Evolutionary conservation across 2,888 invertebrate genomes (phyloP).

Genomic region (Plebejus argus): DNA sequence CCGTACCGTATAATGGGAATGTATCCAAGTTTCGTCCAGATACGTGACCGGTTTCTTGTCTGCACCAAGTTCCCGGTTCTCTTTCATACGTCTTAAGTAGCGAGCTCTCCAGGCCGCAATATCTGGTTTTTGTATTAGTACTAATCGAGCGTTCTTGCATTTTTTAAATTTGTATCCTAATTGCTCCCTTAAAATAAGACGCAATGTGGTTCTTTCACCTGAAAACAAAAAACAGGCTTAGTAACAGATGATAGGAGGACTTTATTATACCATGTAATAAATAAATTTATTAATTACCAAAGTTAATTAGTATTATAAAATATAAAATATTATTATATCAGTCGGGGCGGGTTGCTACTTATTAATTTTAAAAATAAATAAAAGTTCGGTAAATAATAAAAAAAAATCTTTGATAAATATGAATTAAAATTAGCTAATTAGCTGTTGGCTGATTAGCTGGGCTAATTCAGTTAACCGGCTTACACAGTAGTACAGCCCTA

Average conservation of each 20-base stretch:
- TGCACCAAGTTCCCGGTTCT: neutral
- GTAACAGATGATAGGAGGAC: neutral
- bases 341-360: neutral
- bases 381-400: too few species aligned
- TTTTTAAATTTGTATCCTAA: neutral
- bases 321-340: neutral
- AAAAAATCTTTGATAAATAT: too few species aligned
- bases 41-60: neutral
- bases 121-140: neutral
- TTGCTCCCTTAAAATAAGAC: neutral
- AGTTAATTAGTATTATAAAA: neutral
- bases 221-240: neutral
- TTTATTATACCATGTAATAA: too few species aligned
- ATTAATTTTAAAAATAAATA: too few species aligned
- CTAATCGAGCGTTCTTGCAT: neutral
- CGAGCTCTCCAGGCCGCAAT: slow-evolving; percentile 6
- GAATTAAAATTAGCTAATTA: too few species aligned
- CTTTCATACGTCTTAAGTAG: neutral
- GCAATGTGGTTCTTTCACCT: neutral
- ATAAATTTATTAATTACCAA: neutral
- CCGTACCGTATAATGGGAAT: neutral
- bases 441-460: too few species aligned
- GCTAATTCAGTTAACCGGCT: too few species aligned
- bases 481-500: too few species aligned
- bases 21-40: slow-evolving; percentile 11